Percentiles rank a stretch among this genome's conserved stretches.
phyloP scores from a whole-genome alignment of 2,113 vertebrate species.

The Ceratotherium simum region DNA sequence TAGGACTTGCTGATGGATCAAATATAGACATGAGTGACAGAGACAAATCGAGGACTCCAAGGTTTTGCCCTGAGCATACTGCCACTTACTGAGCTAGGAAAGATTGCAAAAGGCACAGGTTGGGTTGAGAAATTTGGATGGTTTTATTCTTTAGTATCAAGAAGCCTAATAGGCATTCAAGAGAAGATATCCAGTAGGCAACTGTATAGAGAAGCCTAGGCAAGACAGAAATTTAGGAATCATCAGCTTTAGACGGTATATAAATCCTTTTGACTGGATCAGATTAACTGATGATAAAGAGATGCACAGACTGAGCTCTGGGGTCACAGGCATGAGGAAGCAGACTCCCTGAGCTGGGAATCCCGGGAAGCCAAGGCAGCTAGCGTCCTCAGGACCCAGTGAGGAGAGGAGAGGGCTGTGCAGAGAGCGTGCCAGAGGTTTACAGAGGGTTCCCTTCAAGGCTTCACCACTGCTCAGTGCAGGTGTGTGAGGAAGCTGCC shows the following conservation, averaged over 20 bases:
- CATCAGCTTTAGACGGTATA: not conserved
- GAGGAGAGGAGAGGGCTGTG: too few species aligned
- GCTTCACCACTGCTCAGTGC: not conserved
- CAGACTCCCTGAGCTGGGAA: not conserved
- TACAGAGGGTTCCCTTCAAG: not conserved
- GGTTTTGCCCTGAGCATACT: not conserved
- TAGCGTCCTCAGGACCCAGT: too few species aligned
- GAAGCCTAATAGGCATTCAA: not conserved
- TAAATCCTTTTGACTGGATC: not conserved
- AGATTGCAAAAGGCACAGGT: not conserved
- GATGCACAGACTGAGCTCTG: not conserved
- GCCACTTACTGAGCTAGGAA: not conserved
- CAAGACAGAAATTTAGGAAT: not conserved
- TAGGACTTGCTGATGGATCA: not conserved
- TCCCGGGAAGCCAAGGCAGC: too few species aligned
- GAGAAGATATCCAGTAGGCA: not conserved
- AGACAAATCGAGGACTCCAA: not conserved
- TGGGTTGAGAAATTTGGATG: not conserved
- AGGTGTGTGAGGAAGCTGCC: too few species aligned
- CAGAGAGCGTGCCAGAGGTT: not conserved
- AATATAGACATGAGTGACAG: rapidly evolving
- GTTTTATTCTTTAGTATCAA: not conserved
- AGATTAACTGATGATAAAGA: not conserved
- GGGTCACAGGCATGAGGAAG: not conserved
- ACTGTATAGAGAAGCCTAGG: not conserved